phyloP scores from a whole-genome alignment of 2,888 invertebrate genomes.

The Anagyrus pseudococci region DNA sequence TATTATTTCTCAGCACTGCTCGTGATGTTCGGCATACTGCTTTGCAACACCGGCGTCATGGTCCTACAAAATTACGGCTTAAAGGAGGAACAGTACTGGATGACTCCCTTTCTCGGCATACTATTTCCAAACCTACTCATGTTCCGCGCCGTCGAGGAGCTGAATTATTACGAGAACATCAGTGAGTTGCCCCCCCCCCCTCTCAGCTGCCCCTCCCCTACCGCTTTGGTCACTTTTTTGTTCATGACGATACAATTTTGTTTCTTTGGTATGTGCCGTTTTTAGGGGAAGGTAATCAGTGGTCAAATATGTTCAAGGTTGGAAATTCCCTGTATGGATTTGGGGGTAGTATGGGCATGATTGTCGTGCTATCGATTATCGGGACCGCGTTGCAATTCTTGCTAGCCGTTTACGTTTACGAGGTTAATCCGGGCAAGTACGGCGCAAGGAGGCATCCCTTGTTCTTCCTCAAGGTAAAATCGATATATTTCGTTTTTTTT shows the following conservation, averaged over 20 bases:
- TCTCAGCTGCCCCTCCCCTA: too few species aligned
- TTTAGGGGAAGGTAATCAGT: conserved; percentile 62
- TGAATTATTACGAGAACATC: conserved; percentile 51
- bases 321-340: conserved; percentile 46
- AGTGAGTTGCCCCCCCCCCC: conserved; percentile 48
- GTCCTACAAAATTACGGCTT: conserved; percentile 39
- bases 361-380: conserved; percentile 74
- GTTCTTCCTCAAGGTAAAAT: conserved; percentile 62
- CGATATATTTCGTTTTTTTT: conserved; percentile 2
- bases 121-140: conserved; percentile 54
- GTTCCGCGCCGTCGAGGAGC: conserved; percentile 50
- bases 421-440: conserved; percentile 82
- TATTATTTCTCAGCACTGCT: conserved; percentile 34
- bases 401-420: conserved; percentile 83
- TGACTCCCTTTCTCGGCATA: conserved; percentile 51
- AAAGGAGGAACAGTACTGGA: conserved; percentile 22
- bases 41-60: conserved; percentile 37
- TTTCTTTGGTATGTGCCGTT: conserved; percentile 6
- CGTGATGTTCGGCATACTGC: conserved; percentile 39
- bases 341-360: conserved; percentile 66
- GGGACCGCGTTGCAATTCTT: conserved; percentile 74
- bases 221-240: too few species aligned
- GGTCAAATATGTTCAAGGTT: conserved; percentile 60
- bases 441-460: conserved; percentile 84
- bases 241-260: too few species aligned